A percentile compares a stretch with the other conserved stretches of the same genome.
These are phyloP conservation scores for Thunnus thynnus DNA, from an alignment of 2,113 vertebrate genomes.

Conservation along the genomic window DNA sequence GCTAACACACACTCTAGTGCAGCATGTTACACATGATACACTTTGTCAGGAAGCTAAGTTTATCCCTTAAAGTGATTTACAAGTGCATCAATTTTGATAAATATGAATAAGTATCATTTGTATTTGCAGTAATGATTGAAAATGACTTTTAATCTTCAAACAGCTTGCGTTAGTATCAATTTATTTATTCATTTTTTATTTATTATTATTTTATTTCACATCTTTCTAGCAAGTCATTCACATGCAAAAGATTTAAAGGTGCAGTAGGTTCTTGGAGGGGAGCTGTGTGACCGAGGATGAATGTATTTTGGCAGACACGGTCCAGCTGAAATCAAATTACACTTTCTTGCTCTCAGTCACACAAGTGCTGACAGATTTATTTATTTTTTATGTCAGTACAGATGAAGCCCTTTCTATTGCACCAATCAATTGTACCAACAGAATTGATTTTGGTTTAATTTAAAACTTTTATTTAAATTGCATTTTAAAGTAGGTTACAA, in stretches of 20 bases:
- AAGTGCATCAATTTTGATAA: not conserved
- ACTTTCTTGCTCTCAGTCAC: constrained; percentile 32
- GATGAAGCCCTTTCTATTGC: constrained; percentile 9
- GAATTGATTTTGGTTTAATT: constrained; percentile 7
- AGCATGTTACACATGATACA: not conserved
- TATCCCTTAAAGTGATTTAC: not conserved
- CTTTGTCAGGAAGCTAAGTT: not conserved
- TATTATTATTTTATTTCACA: too few species aligned
- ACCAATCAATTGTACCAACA: constrained; percentile 1
- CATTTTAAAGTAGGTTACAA: not conserved
- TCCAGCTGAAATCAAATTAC: constrained; percentile 35
- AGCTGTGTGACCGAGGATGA: constrained; percentile 19
- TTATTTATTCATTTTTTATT: too few species aligned
- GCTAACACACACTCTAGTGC: constrained; percentile 1
- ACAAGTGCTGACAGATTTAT: constrained; percentile 65
- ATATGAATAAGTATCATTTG: not conserved
- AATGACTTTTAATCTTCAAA: not conserved
- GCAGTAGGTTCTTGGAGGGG: not conserved
- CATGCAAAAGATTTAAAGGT: constrained; percentile 1
- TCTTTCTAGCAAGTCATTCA: not conserved
- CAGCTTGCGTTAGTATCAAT: not conserved
- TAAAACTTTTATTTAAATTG: not conserved
- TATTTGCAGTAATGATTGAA: not conserved
- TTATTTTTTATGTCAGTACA: constrained; percentile 31
- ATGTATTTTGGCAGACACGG: constrained; percentile 51